Evolutionary conservation across 2,888 invertebrate species (phyloP).

Genomic region (Acanthosepion pharaonis): DNA sequence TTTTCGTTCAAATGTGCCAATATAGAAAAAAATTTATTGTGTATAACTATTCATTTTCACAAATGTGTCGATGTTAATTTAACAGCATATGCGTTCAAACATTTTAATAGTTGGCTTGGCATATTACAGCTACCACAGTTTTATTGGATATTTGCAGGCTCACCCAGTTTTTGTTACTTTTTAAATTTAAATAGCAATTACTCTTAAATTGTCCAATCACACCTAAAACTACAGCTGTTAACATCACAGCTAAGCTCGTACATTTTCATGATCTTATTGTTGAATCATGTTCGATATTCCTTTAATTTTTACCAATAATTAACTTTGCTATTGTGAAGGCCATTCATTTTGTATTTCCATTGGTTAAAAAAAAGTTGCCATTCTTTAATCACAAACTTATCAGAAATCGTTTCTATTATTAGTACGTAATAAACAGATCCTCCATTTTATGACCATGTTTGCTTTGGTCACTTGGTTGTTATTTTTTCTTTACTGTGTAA

Average conservation of each 20-base stretch:
- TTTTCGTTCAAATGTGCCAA: background rate
- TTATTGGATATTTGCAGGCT: background rate
- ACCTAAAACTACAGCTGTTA: background rate
- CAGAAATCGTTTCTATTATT: background rate
- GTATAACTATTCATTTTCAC: background rate
- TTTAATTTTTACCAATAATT: background rate
- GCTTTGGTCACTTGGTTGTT: background rate
- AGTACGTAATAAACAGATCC: conserved; percentile 12
- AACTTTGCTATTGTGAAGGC: background rate
- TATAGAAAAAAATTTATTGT: background rate
- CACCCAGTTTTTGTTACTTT: background rate
- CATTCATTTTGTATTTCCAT: background rate
- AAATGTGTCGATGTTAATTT: background rate
- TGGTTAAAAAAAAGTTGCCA: background rate
- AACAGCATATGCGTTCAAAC: background rate
- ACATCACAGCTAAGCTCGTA: background rate
- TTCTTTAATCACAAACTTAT: background rate
- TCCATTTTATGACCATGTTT: conserved; percentile 2
- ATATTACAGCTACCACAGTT: background rate
- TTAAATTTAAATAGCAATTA: no score
- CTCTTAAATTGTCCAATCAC: background rate
- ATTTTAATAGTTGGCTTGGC: background rate
- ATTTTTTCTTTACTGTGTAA: no score
- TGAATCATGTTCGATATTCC: background rate
- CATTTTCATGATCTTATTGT: background rate